Evolutionary conservation across 1,140 invertebrate species (phyloP).

Genomic region (Notospermus geniculatus): DNA sequence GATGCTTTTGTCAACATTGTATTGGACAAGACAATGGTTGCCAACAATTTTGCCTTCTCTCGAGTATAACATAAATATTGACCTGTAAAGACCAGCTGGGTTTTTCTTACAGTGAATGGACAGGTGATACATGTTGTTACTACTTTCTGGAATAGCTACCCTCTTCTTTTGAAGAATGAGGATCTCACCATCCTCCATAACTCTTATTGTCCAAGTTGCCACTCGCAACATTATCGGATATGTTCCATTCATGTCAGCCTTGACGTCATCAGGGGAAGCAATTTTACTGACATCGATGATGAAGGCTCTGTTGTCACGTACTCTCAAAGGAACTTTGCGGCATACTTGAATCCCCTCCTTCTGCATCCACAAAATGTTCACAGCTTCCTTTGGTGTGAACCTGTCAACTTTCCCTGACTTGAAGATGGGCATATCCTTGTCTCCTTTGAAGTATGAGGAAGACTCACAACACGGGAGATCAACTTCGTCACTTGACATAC

Average conservation of each 20-base stretch:
- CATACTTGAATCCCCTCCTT: no score
- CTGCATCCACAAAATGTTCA: no score
- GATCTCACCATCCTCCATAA: background rate
- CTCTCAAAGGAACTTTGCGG: background rate
- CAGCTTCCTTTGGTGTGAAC: no score
- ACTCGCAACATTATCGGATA: background rate
- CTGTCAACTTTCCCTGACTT: no score
- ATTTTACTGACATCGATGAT: background rate
- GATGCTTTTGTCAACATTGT: background rate
- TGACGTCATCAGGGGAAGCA: background rate
- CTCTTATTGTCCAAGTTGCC: background rate
- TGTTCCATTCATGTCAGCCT: constrained; percentile 7
- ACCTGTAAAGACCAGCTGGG: background rate
- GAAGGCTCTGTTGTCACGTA: background rate
- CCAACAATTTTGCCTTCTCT: background rate
- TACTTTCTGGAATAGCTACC: no score
- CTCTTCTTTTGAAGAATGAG: background rate
- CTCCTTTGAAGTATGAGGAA: no score
- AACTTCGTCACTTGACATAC: no score
- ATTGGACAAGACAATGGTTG: background rate
- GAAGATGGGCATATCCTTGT: no score
- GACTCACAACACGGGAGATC: no score
- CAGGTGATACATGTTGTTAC: background rate
- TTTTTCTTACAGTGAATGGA: constrained; percentile 1
- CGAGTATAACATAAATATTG: background rate